These are phyloP conservation scores for Alaudala cheleensis DNA, from an alignment of 2,113 vertebrate species.

Conservation along the genomic window DNA sequence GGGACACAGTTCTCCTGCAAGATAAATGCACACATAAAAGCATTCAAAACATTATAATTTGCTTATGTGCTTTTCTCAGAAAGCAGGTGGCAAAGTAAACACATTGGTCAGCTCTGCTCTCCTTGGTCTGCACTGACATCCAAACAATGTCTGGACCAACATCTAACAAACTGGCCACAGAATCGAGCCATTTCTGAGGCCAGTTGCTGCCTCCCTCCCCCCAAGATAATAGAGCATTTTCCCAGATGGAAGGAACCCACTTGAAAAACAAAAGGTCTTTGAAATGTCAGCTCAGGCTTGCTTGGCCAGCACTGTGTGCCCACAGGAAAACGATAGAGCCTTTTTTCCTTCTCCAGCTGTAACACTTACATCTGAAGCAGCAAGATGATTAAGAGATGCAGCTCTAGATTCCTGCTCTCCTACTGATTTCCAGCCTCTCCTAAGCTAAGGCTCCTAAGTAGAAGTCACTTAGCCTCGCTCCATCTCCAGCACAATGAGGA, in stretches of 20 bases:
- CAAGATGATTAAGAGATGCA: not conserved
- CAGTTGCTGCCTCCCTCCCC: constrained; percentile 69
- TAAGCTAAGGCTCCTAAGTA: not conserved
- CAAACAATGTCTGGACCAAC: constrained; percentile 91
- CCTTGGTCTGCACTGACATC: constrained; percentile 90
- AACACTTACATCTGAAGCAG: not conserved
- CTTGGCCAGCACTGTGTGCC: not conserved
- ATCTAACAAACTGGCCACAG: constrained; percentile 89
- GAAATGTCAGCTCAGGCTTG: constrained; percentile 23
- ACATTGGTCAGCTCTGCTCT: constrained; percentile 86
- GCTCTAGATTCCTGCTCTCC: not conserved
- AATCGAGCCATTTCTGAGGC: constrained; percentile 90
- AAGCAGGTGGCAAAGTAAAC: constrained; percentile 94
- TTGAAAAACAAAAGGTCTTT: constrained; percentile 52
- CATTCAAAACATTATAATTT: not conserved
- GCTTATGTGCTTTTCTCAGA: not conserved
- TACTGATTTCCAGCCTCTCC: not conserved
- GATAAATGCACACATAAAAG: not conserved
- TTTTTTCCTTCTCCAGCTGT: not conserved
- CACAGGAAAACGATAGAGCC: not conserved
- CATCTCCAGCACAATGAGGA: not conserved
- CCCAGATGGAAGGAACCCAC: constrained; percentile 47
- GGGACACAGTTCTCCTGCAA: not conserved
- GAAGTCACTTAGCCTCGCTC: not conserved
- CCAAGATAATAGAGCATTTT: constrained; percentile 25